Evolutionary conservation across 2,797 vertebrate species (phyloP).

Genomic region (Falco naumanni): DNA sequence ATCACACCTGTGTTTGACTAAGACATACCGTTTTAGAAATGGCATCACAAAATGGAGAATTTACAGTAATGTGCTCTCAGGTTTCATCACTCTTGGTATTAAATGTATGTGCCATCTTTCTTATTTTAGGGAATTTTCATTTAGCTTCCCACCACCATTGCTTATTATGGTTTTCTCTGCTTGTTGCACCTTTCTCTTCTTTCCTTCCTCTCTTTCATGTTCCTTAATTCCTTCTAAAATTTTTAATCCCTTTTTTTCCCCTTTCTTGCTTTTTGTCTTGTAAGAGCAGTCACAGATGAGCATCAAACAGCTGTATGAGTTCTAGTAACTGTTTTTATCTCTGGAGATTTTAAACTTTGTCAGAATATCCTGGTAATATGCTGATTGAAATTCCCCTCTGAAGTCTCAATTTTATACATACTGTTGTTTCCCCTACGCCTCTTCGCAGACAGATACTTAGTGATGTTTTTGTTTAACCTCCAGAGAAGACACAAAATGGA

Average conservation of each 20-base stretch:
- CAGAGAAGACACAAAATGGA: constrained; percentile 56
- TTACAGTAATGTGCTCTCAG: background rate
- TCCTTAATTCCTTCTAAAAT: constrained; percentile 1
- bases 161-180: background rate
- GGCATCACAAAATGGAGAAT: background rate
- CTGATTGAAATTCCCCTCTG: constrained; percentile 56
- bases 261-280: background rate
- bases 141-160: background rate
- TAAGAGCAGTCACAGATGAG: background rate
- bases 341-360: constrained; percentile 43
- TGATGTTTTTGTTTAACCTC: constrained; percentile 63
- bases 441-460: constrained; percentile 29
- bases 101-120: background rate
- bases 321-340: background rate
- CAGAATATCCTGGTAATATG: constrained; percentile 31
- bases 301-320: background rate
- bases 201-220: background rate
- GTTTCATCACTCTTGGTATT: background rate
- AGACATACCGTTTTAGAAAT: background rate
- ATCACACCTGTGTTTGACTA: background rate
- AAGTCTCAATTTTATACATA: constrained; percentile 25
- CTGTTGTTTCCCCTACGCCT: constrained; percentile 21
- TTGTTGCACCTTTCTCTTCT: background rate
- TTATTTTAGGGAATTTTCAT: background rate
- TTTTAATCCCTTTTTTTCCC: background rate